Evolutionary conservation across 2,113 vertebrate genomes (phyloP).

Genomic region (Pipra filicauda): DNA sequence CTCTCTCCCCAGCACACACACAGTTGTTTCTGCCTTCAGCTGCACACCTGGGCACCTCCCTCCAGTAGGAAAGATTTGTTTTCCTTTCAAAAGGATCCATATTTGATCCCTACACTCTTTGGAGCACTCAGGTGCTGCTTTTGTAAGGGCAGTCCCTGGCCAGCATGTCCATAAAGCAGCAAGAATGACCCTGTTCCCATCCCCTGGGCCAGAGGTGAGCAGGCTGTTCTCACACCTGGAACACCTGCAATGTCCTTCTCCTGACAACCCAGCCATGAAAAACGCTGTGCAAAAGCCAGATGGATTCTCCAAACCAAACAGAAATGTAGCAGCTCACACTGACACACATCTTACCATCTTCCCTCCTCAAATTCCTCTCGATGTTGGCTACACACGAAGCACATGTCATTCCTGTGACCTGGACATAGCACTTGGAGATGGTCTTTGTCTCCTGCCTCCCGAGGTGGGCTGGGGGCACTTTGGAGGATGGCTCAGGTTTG

Average conservation of each 20-base stretch:
- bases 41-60: not conserved
- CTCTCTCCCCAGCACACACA: not conserved
- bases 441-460: conserved; percentile 54
- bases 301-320: not conserved
- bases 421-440: conserved; percentile 89
- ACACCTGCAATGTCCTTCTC: not conserved
- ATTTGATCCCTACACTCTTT: not conserved
- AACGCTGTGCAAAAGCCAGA: not conserved
- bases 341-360: conserved; percentile 80
- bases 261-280: not conserved
- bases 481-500: not conserved
- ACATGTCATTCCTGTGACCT: conserved; percentile 96
- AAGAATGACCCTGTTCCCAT: not conserved
- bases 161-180: rapidly evolving
- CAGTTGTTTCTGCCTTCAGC: not conserved
- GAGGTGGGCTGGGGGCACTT: not conserved
- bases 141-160: not conserved
- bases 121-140: not conserved
- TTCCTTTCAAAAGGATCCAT: not conserved
- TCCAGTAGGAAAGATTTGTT: not conserved
- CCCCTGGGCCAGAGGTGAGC: rapidly evolving
- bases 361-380: conserved; percentile 91
- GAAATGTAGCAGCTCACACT: not conserved
- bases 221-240: not conserved
- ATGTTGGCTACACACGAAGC: conserved; percentile 97